phyloP scores from a whole-genome alignment of 2,888 invertebrate genomes.

The Plagiodera versicolora region DNA sequence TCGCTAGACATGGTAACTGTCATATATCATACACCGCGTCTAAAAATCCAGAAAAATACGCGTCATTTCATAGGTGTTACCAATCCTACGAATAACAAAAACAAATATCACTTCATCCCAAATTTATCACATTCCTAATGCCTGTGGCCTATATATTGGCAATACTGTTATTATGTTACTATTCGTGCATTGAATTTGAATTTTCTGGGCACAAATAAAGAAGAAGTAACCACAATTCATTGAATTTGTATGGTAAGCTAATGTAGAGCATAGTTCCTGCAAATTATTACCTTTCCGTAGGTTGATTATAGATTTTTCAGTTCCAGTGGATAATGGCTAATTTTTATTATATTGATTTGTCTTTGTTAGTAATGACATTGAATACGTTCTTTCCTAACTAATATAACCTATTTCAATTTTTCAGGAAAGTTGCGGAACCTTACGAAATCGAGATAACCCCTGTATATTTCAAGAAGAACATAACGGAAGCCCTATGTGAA shows the following conservation, averaged over 20 bases:
- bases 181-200: too few relatives aligned
- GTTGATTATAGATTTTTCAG: slow-evolving; percentile 1
- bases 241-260: too few relatives aligned
- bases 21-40: slow-evolving; percentile 49
- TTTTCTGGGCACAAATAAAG: too few relatives aligned
- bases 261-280: not conserved
- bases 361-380: slow-evolving; percentile 55
- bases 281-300: not conserved
- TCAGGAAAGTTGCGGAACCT: slow-evolving; percentile 56
- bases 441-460: slow-evolving; percentile 52
- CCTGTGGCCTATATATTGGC: too few relatives aligned
- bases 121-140: too few relatives aligned
- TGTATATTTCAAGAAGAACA: slow-evolving; percentile 61
- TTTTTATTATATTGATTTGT: slow-evolving; percentile 60
- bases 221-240: too few relatives aligned
- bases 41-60: slow-evolving; percentile 41
- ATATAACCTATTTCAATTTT: slow-evolving; percentile 32
- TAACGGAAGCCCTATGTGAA: slow-evolving; percentile 57
- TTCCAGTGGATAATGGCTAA: slow-evolving; percentile 39
- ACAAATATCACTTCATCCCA: not conserved
- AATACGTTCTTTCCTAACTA: not conserved
- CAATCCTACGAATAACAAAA: not conserved
- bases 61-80: not conserved
- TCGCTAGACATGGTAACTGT: slow-evolving; percentile 54
- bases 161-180: too few relatives aligned